phyloP scores from a whole-genome alignment of 2,113 vertebrate genomes.

The Amia ocellicauda region DNA sequence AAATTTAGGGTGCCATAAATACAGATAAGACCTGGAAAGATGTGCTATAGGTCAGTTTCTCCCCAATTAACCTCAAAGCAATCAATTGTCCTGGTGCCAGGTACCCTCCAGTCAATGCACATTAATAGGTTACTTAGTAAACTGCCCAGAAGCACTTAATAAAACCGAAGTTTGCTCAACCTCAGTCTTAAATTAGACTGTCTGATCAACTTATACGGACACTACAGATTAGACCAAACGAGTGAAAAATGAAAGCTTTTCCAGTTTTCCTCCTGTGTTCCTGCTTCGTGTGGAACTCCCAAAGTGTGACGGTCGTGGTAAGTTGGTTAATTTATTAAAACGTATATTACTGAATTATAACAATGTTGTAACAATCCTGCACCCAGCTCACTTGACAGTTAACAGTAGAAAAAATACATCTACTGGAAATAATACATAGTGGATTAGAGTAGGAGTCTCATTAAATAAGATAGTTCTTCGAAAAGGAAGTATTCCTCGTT shows the following conservation, averaged over 20 bases:
- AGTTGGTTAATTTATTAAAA: too few relatives aligned
- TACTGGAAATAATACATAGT: too few relatives aligned
- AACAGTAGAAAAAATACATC: too few relatives aligned
- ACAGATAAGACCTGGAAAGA: not conserved
- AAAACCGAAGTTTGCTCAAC: too few relatives aligned
- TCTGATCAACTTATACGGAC: too few relatives aligned
- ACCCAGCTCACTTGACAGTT: too few relatives aligned
- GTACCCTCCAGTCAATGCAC: not conserved
- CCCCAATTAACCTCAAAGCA: not conserved
- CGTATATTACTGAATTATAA: too few relatives aligned
- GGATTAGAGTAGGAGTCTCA: too few relatives aligned
- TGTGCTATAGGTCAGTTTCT: not conserved
- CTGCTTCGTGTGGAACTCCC: conserved; percentile 31
- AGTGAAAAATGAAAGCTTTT: conserved; percentile 43
- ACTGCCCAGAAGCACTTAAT: not conserved
- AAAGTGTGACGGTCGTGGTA: conserved; percentile 47
- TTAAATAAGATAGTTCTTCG: too few relatives aligned
- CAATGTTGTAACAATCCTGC: too few relatives aligned
- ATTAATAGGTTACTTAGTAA: conserved; percentile 37
- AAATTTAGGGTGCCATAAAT: conserved; percentile 7
- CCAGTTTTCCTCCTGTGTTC: conserved; percentile 31
- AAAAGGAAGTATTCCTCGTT: too few relatives aligned
- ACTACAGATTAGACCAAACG: not conserved
- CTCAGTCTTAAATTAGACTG: too few relatives aligned
- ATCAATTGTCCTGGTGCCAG: not conserved